Evolutionary conservation across 2,113 vertebrate genomes (phyloP).

Genomic region (Notothenia rossii): DNA sequence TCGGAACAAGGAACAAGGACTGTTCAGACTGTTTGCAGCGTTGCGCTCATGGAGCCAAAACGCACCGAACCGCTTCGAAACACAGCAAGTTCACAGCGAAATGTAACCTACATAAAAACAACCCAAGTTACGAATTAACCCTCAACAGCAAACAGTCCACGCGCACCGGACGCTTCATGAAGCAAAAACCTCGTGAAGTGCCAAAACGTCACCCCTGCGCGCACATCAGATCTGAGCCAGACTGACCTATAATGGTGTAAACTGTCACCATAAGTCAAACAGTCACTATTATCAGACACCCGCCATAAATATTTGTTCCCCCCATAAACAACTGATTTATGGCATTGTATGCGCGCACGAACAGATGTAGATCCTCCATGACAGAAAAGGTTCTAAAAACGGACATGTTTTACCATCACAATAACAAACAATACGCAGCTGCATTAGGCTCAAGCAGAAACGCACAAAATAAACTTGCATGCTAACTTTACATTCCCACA

Average conservation of each 20-base stretch:
- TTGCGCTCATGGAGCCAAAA: neutral
- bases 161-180: neutral
- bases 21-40: neutral
- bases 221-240: neutral
- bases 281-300: no score
- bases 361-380: neutral
- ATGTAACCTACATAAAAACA: neutral
- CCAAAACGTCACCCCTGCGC: slow-evolving; percentile 9
- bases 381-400: neutral
- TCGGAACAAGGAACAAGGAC: neutral
- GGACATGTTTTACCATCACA: neutral
- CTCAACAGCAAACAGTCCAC: neutral
- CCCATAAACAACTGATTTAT: neutral
- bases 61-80: slow-evolving; percentile 2
- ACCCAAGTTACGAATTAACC: neutral
- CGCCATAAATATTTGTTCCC: neutral
- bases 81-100: neutral
- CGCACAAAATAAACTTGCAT: neutral
- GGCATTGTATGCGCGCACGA: neutral
- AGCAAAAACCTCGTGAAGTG: neutral
- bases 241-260: neutral
- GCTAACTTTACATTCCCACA: neutral
- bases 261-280: neutral
- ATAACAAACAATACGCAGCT: neutral
- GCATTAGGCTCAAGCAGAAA: neutral